These are phyloP conservation scores for Myiozetetes cayanensis DNA, from an alignment of 2,113 vertebrate genomes.

Conservation along the genomic window DNA sequence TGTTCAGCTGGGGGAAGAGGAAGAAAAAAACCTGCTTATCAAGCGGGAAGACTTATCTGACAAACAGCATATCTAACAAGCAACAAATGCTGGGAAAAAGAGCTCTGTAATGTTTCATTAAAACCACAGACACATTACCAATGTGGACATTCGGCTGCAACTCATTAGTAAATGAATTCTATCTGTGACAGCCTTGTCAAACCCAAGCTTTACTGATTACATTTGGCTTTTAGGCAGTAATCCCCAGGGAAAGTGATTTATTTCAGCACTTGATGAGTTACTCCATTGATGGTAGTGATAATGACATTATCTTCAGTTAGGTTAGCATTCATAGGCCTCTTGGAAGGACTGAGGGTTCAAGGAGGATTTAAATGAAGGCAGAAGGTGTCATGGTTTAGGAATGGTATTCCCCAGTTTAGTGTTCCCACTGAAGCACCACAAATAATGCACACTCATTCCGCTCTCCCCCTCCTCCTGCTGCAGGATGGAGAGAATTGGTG, in stretches of 20 bases:
- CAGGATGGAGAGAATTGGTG: background rate
- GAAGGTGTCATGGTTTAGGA: background rate
- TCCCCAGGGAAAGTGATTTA: constrained; percentile 54
- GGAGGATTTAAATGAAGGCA: constrained; percentile 25
- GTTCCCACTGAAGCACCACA: background rate
- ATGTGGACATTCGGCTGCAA: constrained; percentile 26
- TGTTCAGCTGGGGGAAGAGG: background rate
- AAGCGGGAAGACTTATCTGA: background rate
- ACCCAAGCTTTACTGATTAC: constrained; percentile 46
- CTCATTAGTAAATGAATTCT: constrained; percentile 59
- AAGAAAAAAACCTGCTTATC: background rate
- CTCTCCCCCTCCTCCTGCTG: background rate
- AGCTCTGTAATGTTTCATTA: background rate
- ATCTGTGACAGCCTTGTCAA: constrained; percentile 55
- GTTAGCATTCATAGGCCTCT: constrained; percentile 42
- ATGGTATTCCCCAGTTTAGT: background rate
- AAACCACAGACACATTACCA: background rate
- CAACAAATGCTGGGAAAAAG: background rate
- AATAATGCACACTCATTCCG: background rate
- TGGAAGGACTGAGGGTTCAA: background rate
- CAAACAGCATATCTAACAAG: background rate
- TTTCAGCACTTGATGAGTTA: constrained; percentile 54
- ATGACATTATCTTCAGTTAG: constrained; percentile 59
- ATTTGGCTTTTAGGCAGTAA: constrained; percentile 59
- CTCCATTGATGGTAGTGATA: constrained; percentile 34